These are phyloP conservation scores for Cryptoprocta ferox DNA, from an alignment of 2,797 vertebrate species.

Conservation along the genomic window DNA sequence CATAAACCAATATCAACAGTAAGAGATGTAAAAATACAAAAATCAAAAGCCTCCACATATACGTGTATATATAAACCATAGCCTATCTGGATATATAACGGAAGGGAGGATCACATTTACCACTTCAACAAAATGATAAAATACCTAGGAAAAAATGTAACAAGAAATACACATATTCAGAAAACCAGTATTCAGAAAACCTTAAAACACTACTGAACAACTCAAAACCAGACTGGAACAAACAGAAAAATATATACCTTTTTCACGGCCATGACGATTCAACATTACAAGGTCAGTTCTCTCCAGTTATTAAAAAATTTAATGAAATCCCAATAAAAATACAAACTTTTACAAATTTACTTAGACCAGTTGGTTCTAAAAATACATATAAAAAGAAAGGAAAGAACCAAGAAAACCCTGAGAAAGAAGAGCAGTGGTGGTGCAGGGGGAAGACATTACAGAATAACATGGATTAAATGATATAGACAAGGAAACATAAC, in stretches of 20 bases:
- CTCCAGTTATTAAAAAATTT: background rate
- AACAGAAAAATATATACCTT: background rate
- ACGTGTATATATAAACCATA: background rate
- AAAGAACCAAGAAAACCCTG: background rate
- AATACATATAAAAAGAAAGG: background rate
- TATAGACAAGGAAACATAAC: background rate
- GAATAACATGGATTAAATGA: background rate
- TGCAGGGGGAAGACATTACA: background rate
- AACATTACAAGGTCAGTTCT: background rate
- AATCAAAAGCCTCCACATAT: background rate
- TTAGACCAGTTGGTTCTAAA: background rate
- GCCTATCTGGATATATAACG: background rate
- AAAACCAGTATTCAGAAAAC: background rate
- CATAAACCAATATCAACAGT: constrained; percentile 9
- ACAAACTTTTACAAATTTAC: background rate
- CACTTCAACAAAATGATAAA: background rate
- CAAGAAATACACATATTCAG: background rate
- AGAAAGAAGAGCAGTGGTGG: background rate
- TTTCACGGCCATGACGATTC: background rate
- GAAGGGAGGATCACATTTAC: background rate
- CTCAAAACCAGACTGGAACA: background rate
- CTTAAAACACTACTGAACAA: background rate
- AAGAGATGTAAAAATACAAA: background rate
- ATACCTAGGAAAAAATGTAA: background rate
- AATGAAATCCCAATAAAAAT: background rate